Evolutionary conservation across 2,888 invertebrate species (phyloP).

Genomic region (Monochamus alternatus): DNA sequence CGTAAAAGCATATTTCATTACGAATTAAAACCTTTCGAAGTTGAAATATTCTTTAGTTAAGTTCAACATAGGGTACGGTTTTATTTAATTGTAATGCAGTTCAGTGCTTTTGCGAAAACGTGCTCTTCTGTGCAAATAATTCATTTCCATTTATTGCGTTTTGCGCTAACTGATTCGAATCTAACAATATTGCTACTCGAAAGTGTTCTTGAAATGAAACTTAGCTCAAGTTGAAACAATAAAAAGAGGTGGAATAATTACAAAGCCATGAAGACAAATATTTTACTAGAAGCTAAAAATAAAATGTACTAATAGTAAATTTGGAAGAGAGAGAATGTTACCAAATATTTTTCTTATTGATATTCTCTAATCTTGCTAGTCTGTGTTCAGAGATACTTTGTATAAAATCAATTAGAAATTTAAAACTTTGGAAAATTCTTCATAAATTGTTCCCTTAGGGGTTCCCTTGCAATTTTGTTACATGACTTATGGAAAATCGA

Average conservation of each 20-base stretch:
- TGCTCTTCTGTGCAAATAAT: constrained; percentile 6
- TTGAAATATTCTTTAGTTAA: constrained; percentile 12
- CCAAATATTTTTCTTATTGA: too few relatives aligned
- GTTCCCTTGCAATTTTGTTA: too few relatives aligned
- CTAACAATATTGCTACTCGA: background rate
- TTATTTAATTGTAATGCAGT: constrained; percentile 16
- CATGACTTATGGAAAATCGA: too few relatives aligned
- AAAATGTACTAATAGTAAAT: too few relatives aligned
- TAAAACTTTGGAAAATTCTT: too few relatives aligned
- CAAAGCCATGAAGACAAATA: background rate
- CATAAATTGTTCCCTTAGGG: too few relatives aligned
- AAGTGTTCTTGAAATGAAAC: background rate
- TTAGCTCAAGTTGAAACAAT: background rate
- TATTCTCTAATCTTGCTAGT: too few relatives aligned
- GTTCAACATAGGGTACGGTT: constrained; percentile 5
- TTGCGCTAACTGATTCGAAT: background rate
- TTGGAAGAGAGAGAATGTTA: too few relatives aligned
- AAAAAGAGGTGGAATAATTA: background rate
- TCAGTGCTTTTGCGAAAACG: constrained; percentile 6
- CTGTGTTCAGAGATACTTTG: too few relatives aligned
- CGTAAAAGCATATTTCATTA: constrained; percentile 16
- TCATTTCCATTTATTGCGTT: constrained; percentile 21
- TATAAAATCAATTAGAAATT: too few relatives aligned
- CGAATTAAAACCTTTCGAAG: constrained; percentile 12
- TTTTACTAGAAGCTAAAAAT: background rate